Evolutionary conservation across 2,113 vertebrate species (phyloP).

Genomic region (Antechinus stuartii): DNA sequence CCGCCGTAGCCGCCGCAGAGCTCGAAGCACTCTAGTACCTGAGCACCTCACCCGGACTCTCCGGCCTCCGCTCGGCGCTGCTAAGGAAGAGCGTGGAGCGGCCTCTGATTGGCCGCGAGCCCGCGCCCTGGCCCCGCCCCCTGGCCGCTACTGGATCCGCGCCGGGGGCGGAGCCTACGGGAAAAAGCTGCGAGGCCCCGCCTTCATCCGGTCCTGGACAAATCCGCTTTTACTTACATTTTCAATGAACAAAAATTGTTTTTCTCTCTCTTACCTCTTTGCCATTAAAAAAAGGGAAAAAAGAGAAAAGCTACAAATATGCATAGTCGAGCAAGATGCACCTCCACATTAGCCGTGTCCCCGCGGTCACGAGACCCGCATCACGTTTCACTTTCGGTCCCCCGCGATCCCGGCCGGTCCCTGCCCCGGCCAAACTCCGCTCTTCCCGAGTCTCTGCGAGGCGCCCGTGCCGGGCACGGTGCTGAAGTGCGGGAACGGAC

Average conservation of each 20-base stretch:
- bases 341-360: not conserved
- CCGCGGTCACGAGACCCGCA: rapidly evolving
- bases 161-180: not conserved
- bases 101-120: not conserved
- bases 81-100: not conserved
- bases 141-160: not conserved
- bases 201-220: not conserved
- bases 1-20: too few species aligned
- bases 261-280: not conserved
- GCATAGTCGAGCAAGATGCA: not conserved
- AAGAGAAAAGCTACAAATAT: not conserved
- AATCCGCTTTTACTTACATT: too few species aligned
- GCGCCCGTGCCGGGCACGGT: too few species aligned
- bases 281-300: not conserved
- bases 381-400: not conserved
- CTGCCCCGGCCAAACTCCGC: not conserved
- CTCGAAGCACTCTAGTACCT: too few species aligned
- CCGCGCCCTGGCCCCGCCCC: rapidly evolving
- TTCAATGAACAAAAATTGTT: not conserved
- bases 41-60: not conserved
- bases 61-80: not conserved
- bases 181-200: not conserved
- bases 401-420: too few species aligned
- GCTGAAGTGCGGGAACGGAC: not conserved
- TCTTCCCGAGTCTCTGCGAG: not conserved